Percentiles rank a stretch among this genome's conserved stretches.
phyloP scores from a whole-genome alignment of 92 coral and sea anemone species.

The Phenganax stokvisi region DNA sequence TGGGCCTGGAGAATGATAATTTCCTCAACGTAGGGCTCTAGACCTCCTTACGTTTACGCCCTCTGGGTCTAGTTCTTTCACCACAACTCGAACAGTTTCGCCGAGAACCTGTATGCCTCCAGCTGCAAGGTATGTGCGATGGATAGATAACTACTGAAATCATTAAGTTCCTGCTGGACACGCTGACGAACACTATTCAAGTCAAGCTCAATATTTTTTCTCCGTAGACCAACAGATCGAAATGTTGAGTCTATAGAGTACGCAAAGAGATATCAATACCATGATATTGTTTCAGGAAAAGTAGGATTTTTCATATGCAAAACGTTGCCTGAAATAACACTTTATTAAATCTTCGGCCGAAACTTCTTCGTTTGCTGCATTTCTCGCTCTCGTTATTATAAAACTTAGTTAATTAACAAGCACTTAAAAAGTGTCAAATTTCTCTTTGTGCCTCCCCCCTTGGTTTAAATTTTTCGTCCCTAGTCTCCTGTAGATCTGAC shows the following conservation, averaged over 20 bases:
- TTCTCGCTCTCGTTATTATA: no score
- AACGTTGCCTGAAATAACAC: conserved; percentile 22
- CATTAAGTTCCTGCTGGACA: conserved; percentile 27
- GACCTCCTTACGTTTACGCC: conserved; percentile 34
- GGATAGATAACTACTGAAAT: conserved; percentile 9
- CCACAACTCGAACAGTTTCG: not conserved
- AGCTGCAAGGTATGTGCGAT: conserved; percentile 24
- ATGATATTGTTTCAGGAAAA: conserved; percentile 10
- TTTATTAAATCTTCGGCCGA: not conserved
- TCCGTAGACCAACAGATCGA: conserved; percentile 30
- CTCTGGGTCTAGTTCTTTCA: conserved; percentile 35
- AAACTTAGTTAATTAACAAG: no score
- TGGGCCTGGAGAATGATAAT: conserved; percentile 21
- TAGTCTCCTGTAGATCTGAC: no score
- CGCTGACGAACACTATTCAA: conserved; percentile 30
- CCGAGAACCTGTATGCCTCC: conserved; percentile 27
- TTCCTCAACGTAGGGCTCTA: not conserved
- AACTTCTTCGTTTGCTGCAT: no score
- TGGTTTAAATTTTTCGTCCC: no score
- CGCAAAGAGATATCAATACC: conserved; percentile 35
- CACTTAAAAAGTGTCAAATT: no score
- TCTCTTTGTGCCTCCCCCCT: no score
- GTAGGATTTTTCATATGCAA: conserved; percentile 17
- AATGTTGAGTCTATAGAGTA: not conserved
- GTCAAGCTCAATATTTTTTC: conserved; percentile 28